These are phyloP conservation scores for Chelmon rostratus DNA, from an alignment of 2,797 vertebrate genomes.

Conservation along the genomic window DNA sequence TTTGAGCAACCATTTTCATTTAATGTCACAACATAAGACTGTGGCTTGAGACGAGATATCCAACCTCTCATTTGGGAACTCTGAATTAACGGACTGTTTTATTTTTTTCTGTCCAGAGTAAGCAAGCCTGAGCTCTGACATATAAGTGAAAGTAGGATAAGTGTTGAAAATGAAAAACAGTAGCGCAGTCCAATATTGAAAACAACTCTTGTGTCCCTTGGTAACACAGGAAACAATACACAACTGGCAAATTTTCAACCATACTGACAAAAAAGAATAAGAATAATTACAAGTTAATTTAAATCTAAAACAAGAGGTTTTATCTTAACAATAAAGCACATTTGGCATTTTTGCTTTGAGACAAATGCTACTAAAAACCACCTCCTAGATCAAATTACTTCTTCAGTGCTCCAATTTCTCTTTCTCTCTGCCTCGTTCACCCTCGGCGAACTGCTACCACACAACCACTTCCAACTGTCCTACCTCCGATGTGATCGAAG, in stretches of 20 bases:
- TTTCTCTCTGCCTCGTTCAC: constrained; percentile 32
- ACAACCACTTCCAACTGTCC: constrained; percentile 60
- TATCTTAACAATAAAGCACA: background rate
- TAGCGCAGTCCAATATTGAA: background rate
- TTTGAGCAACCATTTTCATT: constrained; percentile 1
- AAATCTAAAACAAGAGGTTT: background rate
- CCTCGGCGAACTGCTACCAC: constrained; percentile 45
- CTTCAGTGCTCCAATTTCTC: constrained; percentile 2
- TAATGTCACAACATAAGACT: background rate
- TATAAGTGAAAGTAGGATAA: background rate
- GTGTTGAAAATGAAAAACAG: background rate
- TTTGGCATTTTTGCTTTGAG: background rate
- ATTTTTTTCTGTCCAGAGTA: background rate
- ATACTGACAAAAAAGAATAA: background rate
- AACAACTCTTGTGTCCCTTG: background rate
- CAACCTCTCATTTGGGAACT: background rate
- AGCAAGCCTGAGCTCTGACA: background rate
- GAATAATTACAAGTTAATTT: background rate
- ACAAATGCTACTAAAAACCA: constrained; percentile 4
- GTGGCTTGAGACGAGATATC: background rate
- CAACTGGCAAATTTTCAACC: background rate
- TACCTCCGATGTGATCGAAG: constrained; percentile 65
- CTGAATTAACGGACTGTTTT: background rate
- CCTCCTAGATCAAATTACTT: background rate
- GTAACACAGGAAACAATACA: background rate